Base-by-base conservation (phyloP, 2,888 invertebrate species). In the Tipula confusa region DNA sequence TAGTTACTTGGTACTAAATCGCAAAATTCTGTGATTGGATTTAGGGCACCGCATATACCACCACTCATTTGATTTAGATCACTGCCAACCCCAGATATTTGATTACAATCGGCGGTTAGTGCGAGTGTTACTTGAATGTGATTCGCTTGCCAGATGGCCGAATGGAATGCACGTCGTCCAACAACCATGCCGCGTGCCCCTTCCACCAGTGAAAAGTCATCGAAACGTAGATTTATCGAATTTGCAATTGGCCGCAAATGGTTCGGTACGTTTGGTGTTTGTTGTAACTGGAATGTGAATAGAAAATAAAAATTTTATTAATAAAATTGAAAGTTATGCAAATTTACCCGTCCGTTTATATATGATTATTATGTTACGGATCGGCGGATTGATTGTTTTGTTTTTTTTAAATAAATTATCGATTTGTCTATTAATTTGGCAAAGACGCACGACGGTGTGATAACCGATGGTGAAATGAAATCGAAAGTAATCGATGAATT, bases 21-120 rank as follows among this genome's bases (percentile, higher is more conserved):
- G 87, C 94, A 94, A 89, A 96, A 96, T 90, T 96, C 95, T 6
- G 95, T 94, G 36, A 96, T 92, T 6, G 95, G 94, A 86, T 92
- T 92, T 85, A 96, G 89, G 86, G 93, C 93, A 86, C 93, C 94
- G 87, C 92, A 92, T 6, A 93, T 91, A 85, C 94, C 94, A 86
- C 93, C 93, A 4, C 93, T 91, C 85, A 93, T 88, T 85, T 93
- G 93, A 15, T 91, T 92, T 1, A 89, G 85, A 36, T 89, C 89
- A 0, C 89, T 89, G 11, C 89, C 88, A 3, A 89, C 88, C 11
- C 89, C 89, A 0, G 91, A 91, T 89, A 92, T 90, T 85, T 93
- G 92, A 86, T 90, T 90, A 84, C 89, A 89, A 86, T 93, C 93
- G 84, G 92, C 92, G 83, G 92, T 91, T 82, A 94, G 90, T 87